These are phyloP conservation scores for Dasyurus viverrinus DNA, from an alignment of 2,113 vertebrate genomes.

Conservation along the genomic window DNA sequence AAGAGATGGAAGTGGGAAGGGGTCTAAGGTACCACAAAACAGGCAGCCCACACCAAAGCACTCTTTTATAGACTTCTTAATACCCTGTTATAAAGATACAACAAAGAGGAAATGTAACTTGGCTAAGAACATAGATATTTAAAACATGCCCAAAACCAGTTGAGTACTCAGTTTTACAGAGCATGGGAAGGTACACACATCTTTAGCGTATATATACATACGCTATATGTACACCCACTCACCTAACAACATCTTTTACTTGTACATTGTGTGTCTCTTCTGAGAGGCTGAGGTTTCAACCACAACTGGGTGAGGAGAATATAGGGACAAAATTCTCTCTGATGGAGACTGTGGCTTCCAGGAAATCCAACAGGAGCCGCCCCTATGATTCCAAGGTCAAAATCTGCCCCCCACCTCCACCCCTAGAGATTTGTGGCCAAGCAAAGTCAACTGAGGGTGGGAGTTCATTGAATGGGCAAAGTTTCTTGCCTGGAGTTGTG, in stretches of 20 bases:
- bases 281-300: conserved; percentile 38
- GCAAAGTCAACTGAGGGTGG: neutral
- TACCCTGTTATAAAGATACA: neutral
- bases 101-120: neutral
- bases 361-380: conserved; percentile 46
- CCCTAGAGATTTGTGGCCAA: conserved; percentile 7
- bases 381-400: conserved; percentile 31
- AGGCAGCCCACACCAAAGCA: neutral
- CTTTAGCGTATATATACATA: conserved; percentile 10
- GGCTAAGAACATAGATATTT: neutral
- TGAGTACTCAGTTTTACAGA: neutral
- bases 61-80: neutral
- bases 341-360: conserved; percentile 39
- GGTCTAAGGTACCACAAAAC: neutral
- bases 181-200: conserved; percentile 8
- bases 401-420: neutral
- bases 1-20: neutral
- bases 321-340: conserved; percentile 11
- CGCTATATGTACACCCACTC: neutral
- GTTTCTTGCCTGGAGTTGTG: neutral
- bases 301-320: conserved; percentile 20
- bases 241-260: conserved; percentile 36
- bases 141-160: neutral
- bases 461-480: neutral
- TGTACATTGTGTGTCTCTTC: conserved; percentile 27